Conservation (phyloP, 2,113 vertebrate genomes). For the Plotosus lineatus region DNA sequence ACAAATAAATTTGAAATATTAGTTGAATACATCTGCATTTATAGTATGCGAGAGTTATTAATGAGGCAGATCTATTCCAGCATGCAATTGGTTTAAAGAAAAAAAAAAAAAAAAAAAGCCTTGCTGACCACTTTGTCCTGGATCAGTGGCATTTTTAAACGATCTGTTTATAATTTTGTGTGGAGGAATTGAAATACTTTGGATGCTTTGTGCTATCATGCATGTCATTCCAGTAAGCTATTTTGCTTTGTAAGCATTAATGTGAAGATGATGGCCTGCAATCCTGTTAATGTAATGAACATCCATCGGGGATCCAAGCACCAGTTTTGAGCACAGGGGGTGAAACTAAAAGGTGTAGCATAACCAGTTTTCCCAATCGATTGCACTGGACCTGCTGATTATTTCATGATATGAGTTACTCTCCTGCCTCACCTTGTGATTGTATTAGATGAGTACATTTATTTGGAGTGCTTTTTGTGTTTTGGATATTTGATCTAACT, state of each 20-base stretch:
- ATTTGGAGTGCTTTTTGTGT: conserved; percentile 33
- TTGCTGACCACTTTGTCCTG: background rate
- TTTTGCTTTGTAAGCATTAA: conserved; percentile 12
- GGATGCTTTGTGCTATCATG: background rate
- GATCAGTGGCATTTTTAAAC: background rate
- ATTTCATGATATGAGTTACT: background rate
- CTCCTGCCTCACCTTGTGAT: conserved; percentile 3
- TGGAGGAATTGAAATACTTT: background rate
- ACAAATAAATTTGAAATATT: background rate
- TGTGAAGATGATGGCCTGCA: background rate
- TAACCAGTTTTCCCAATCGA: background rate
- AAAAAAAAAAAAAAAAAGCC: background rate
- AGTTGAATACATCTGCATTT: background rate
- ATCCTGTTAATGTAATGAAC: conserved; percentile 2
- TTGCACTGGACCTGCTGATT: background rate
- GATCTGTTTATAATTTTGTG: background rate
- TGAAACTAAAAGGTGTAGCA: background rate
- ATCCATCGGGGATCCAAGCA: background rate
- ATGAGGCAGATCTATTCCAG: background rate
- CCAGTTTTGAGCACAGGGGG: background rate
- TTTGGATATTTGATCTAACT: conserved; percentile 22
- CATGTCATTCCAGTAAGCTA: background rate
- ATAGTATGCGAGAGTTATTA: background rate
- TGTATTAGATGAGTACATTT: conserved; percentile 34
- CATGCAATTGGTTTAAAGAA: background rate